Evolutionary conservation across 2,888 invertebrate species (phyloP).

Genomic region (Pammene fasciana): DNA sequence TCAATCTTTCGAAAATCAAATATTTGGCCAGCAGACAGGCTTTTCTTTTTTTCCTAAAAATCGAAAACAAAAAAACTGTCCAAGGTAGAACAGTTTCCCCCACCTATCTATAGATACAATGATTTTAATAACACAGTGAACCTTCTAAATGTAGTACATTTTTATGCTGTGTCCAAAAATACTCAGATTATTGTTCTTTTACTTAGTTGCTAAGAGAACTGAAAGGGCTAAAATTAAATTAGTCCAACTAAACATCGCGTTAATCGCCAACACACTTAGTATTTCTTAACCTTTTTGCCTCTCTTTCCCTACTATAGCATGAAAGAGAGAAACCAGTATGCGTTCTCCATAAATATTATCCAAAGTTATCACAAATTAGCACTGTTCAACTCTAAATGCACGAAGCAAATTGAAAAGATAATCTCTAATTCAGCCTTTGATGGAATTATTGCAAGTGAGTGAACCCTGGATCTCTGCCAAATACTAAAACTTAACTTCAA

Average conservation of each 20-base stretch:
- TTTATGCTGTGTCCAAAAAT: neutral
- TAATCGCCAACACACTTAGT: neutral
- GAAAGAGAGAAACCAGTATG: neutral
- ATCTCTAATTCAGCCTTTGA: slow-evolving; percentile 63
- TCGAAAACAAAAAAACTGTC: too few species aligned
- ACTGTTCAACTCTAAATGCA: slow-evolving; percentile 33
- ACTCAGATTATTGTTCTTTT: neutral
- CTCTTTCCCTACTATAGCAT: neutral
- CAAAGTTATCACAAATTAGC: slow-evolving; percentile 8
- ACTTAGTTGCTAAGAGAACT: neutral
- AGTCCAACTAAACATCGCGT: neutral
- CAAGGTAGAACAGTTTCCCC: too few species aligned
- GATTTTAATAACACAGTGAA: too few species aligned
- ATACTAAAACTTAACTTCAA: slow-evolving; percentile 1
- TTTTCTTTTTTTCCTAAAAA: too few species aligned
- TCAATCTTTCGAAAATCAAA: too few species aligned
- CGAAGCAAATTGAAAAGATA: slow-evolving; percentile 53
- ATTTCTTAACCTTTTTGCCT: too few species aligned
- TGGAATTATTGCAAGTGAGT: slow-evolving; percentile 67
- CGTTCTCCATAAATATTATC: neutral
- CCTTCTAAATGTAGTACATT: too few species aligned
- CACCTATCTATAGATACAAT: too few species aligned
- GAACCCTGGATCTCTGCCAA: slow-evolving; percentile 66
- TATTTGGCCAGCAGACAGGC: too few species aligned
- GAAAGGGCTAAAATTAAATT: neutral